phyloP scores from a whole-genome alignment of 2,113 vertebrate genomes.

The Aleadryas rufinucha region DNA sequence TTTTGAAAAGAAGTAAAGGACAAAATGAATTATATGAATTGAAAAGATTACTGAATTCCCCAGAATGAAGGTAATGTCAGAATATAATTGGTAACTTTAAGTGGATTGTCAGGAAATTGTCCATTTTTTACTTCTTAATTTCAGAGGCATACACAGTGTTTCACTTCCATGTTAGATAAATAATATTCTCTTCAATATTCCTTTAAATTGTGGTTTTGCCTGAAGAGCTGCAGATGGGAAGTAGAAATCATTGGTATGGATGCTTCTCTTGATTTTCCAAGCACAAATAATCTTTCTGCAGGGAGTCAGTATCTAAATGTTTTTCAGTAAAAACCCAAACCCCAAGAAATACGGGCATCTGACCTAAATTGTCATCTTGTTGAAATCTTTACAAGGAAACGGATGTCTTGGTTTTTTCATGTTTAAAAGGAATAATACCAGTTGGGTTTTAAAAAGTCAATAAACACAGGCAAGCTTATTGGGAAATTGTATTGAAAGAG shows the following conservation, averaged over 20 bases:
- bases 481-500: neutral
- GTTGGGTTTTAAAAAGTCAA: neutral
- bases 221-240: neutral
- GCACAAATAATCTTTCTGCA: neutral
- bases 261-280: neutral
- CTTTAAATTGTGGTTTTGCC: neutral
- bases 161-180: neutral
- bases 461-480: neutral
- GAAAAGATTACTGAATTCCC: neutral
- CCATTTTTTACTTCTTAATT: neutral
- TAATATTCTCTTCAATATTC: neutral
- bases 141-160: neutral
- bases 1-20: slow-evolving; percentile 37
- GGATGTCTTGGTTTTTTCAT: neutral
- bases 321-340: fast-evolving
- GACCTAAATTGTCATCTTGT: neutral
- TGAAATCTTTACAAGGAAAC: neutral
- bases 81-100: neutral
- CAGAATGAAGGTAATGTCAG: neutral
- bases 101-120: neutral
- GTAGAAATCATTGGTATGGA: neutral
- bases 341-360: neutral
- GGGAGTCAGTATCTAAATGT: neutral
- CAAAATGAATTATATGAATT: neutral
- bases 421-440: neutral